Evolutionary conservation across 2,113 vertebrate genomes (phyloP).

Genomic region (Sitta europaea): DNA sequence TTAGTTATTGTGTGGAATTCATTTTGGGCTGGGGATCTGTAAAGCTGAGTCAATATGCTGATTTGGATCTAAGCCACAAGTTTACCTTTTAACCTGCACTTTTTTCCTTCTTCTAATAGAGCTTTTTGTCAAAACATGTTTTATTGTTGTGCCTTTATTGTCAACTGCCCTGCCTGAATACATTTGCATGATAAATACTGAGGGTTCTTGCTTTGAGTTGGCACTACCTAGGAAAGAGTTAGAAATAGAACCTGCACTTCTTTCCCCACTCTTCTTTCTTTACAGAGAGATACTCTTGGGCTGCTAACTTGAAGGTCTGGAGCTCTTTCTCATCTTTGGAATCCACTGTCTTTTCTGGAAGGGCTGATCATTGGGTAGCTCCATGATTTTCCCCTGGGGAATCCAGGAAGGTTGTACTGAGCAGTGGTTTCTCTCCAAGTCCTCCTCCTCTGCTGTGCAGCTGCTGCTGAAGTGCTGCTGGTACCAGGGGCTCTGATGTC

Average conservation of each 20-base stretch:
- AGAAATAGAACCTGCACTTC: neutral
- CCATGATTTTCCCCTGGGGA: neutral
- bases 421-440: neutral
- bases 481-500: neutral
- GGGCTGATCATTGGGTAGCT: neutral
- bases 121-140: neutral
- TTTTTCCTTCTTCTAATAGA: conserved; percentile 25
- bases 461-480: neutral
- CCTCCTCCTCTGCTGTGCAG: neutral
- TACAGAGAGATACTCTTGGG: neutral
- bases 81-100: conserved; percentile 30
- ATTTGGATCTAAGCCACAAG: conserved; percentile 18
- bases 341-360: neutral
- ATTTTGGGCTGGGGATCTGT: conserved; percentile 38
- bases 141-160: neutral
- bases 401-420: neutral
- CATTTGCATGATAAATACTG: neutral
- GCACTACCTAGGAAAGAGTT: neutral
- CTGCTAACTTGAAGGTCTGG: neutral
- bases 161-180: neutral
- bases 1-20: conserved; percentile 54
- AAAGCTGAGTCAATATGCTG: conserved; percentile 41
- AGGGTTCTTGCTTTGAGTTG: neutral
- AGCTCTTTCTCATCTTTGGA: neutral
- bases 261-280: neutral